Evolutionary conservation across 2,888 invertebrate genomes (phyloP).

Genomic region (Parapristionchus giblindavisi): DNA sequence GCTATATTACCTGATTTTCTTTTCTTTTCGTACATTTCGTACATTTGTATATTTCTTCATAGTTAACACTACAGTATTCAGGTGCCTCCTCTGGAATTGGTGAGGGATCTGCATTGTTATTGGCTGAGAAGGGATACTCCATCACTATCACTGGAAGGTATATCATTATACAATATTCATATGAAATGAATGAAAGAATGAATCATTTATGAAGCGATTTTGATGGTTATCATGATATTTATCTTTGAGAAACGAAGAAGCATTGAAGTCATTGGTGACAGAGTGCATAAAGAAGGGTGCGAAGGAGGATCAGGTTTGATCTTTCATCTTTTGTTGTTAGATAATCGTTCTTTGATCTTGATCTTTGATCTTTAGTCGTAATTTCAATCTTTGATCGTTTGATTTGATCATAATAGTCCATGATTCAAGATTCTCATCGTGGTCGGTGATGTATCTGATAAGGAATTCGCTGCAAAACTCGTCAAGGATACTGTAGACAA

Average conservation of each 20-base stretch:
- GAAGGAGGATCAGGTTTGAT: conserved; percentile 44
- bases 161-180: background rate
- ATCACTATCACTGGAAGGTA: conserved; percentile 60
- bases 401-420: background rate
- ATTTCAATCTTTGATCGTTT: background rate
- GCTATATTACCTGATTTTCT: background rate
- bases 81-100: conserved; percentile 66
- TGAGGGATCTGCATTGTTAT: conserved; percentile 56
- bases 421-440: conserved; percentile 67
- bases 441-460: conserved; percentile 70
- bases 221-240: no score
- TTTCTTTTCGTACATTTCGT: background rate
- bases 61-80: conserved; percentile 31
- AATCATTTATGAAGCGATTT: no score
- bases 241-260: conserved; percentile 47
- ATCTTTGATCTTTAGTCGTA: background rate
- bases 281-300: conserved; percentile 52
- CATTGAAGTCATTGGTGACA: conserved; percentile 48
- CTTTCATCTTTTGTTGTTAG: background rate
- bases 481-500: conserved; percentile 55
- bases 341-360: background rate
- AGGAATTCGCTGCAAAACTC: conserved; percentile 53
- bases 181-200: background rate
- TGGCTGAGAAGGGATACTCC: conserved; percentile 60
- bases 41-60: no score